These are phyloP conservation scores for Lasioglossum baleicum DNA, from an alignment of 1,140 invertebrate genomes.

Conservation along the genomic window DNA sequence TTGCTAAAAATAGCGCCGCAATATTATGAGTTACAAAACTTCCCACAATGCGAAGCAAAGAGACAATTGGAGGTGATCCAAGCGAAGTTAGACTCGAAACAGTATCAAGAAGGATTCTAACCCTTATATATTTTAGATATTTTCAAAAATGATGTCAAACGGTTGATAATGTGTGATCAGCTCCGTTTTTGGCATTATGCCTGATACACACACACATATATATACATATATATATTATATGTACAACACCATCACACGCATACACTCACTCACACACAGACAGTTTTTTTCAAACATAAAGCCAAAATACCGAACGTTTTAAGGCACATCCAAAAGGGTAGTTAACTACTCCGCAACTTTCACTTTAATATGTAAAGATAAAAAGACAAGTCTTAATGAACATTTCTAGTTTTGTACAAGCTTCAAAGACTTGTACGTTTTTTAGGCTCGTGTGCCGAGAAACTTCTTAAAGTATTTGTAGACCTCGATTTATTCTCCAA, in stretches of 20 bases:
- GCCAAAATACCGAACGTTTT: conserved; percentile 36
- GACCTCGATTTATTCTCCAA: conserved; percentile 23
- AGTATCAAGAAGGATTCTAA: conserved; percentile 93
- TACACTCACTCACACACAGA: too few relatives aligned
- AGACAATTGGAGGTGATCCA: conserved; percentile 93
- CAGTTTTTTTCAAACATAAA: conserved; percentile 36
- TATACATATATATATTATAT: too few relatives aligned
- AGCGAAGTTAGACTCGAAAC: conserved; percentile 90
- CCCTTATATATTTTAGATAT: conserved; percentile 65
- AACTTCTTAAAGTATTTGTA: conserved; percentile 44
- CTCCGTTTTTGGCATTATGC: conserved; percentile 30
- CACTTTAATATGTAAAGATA: conserved; percentile 31
- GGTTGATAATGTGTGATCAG: conserved; percentile 52
- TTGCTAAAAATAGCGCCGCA: conserved; percentile 96
- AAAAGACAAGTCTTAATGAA: conserved; percentile 48
- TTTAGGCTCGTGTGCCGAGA: conserved; percentile 32
- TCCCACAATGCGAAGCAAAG: conserved; percentile 98
- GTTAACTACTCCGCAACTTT: conserved; percentile 41
- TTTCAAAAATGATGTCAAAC: conserved; percentile 55
- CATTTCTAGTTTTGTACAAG: conserved; percentile 53
- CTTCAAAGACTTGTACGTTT: conserved; percentile 24
- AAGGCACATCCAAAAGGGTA: conserved; percentile 14
- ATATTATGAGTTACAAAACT: conserved; percentile 99
- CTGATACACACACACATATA: not conserved
- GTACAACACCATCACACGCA: too few relatives aligned